Evolutionary conservation across 2,888 invertebrate genomes (phyloP).

Genomic region (Mongoloraphidia duomilia): DNA sequence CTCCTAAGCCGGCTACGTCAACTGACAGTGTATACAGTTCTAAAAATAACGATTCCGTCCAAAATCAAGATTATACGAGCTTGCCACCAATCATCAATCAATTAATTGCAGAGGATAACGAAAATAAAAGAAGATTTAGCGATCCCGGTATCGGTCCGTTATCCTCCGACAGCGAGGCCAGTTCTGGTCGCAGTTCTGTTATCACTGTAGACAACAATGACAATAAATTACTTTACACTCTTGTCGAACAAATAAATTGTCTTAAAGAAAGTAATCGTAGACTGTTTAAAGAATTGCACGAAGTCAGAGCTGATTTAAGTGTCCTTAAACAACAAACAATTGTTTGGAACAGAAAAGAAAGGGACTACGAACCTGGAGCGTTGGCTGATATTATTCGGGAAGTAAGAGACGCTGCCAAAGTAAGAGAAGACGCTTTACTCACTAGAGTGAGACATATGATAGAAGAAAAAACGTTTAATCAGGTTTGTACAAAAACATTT

Average conservation of each 20-base stretch:
- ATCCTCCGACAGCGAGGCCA: constrained; percentile 29
- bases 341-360: constrained; percentile 22
- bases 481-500: constrained; percentile 22
- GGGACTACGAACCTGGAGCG: constrained; percentile 54
- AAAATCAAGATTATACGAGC: constrained; percentile 42
- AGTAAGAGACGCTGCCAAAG: constrained; percentile 55
- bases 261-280: constrained; percentile 59
- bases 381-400: constrained; percentile 57
- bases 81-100: constrained; percentile 56
- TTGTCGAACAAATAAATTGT: constrained; percentile 58
- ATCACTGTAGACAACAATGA: constrained; percentile 39
- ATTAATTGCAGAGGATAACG: constrained; percentile 33
- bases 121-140: constrained; percentile 45
- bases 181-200: constrained; percentile 38
- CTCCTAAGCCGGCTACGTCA: not conserved
- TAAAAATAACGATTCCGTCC: constrained; percentile 8
- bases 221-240: constrained; percentile 42
- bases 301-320: constrained; percentile 48
- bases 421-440: constrained; percentile 56
- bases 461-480: constrained; percentile 35
- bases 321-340: constrained; percentile 25
- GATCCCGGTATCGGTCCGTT: constrained; percentile 48
- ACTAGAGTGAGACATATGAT: constrained; percentile 43
- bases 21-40: constrained; percentile 5
- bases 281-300: constrained; percentile 58